Evolutionary conservation across 2,797 vertebrate genomes (phyloP), one percentile per base, ranked within the genome.

Genomic region (Borostomias antarcticus): DNA sequence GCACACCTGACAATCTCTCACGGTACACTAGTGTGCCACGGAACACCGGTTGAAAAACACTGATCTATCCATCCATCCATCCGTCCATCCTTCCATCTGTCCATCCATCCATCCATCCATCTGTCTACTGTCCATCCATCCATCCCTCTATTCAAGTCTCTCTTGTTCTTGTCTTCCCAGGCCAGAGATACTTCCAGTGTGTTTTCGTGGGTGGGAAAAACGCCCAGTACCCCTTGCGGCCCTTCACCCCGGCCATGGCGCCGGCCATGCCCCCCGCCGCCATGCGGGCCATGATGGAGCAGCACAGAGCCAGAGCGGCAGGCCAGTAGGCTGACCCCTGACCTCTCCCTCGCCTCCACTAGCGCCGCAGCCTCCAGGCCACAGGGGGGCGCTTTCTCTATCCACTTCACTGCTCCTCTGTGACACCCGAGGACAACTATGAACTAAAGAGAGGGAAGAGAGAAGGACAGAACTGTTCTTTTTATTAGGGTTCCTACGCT

Each of bases 111-210:
- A 30, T 19, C 2, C 29, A 29, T 40, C 40, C 15, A 51, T 26
- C 23, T 15, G 10, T 53, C 54, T 33, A n/a, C 32, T n/a, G 23
- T 52, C 9, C 10, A 4, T 35, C 4, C 19, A 30, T 40, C 51
- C 33, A 68, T 28, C 25, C 25, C 11, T 54, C 57, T 30, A 23
- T 4, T 35, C 2, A 7, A 0, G 40, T 9, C n/a, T 40, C 2
- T 7, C 25, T 30, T 72, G n/a, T n/a, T n/a, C n/a, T n/a, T n/a
- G n/a, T n/a, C n/a, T n/a, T n/a, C n/a, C n/a, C 82, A 99, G 97
- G 85, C 77, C 94, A 96, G 79, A 92, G 95, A 76, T 98, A 92
- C 86, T 96, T 98, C 88, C 97, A 98, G 33, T 98, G 96, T 69
- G 88, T 98, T 67, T 96, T 96, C 58, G 73, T 98, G 82, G 93